Base-by-base conservation (phyloP, 2,888 invertebrate species). In the Pedicia rivosa region DNA sequence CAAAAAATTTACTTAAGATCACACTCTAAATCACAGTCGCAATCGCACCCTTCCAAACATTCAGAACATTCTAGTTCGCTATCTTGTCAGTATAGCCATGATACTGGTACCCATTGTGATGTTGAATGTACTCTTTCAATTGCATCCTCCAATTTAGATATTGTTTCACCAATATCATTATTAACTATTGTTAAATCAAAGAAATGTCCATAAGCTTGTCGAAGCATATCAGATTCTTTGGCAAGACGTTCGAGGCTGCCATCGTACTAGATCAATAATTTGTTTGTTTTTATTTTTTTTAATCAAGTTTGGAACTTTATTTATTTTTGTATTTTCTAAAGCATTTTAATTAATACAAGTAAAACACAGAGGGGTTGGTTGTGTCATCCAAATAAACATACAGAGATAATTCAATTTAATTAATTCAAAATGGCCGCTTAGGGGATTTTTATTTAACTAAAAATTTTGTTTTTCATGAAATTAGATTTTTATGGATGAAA, bases 101-200 rank as follows among this genome's bases (percentile, higher is more conserved):
- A 86, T 7, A 95, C 94, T 4, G 95, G 95, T 45, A 95, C 88
- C 94, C 94, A 95, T 62, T 94, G 94, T 26, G 92, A 82, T 48
- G 84, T 81, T 52, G 80, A 79, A 59, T 87, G 84, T 42, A 94
- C 82, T 41, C 84, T 76, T 45, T 88, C 88, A 50, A 95, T 80
- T 15, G 92, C 86, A 44, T 79, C 74, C 60, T 95, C 92, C 48
- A 98, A 67, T 44, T 87, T 82, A 30, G 78, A 75, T 52, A 98
- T 92, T 26, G 98, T 98, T 62, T 95, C 95, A 62, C 97, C 95
- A 44, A 98, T 98, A 66, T 99, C 97, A 67, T 95, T 97, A 72
- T 99, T 98, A 45, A 97, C 86, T 54, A 98, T 92, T 48, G 83
- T 90, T 60, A 94, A 69, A 66, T 99, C 98, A 68, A 98, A 98